Percentiles rank a stretch among this genome's conserved stretches.
phyloP scores from a whole-genome alignment of 2,797 vertebrate genomes.

The Silurus aristotelis region DNA sequence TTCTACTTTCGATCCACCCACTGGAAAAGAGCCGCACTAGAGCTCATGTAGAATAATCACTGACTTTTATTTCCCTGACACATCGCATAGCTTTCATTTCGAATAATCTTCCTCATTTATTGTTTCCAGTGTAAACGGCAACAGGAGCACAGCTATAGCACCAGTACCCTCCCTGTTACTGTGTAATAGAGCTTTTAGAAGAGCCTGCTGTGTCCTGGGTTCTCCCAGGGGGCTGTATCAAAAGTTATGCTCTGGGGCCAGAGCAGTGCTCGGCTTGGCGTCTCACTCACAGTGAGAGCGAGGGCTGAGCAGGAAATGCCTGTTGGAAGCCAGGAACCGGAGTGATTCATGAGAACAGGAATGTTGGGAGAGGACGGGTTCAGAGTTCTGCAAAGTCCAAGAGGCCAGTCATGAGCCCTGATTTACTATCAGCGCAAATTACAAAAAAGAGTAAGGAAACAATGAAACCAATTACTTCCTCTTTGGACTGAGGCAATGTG shows the following conservation, averaged over 20 bases:
- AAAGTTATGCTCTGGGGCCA: constrained; percentile 29
- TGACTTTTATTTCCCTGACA: constrained; percentile 22
- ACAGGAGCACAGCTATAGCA: background rate
- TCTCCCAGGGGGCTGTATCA: constrained; percentile 42
- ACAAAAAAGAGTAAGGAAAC: constrained; percentile 89
- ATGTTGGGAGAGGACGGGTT: constrained; percentile 80
- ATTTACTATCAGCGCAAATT: constrained; percentile 97
- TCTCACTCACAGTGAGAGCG: constrained; percentile 58
- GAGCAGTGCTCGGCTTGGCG: constrained; percentile 77
- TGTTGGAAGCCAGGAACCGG: constrained; percentile 94
- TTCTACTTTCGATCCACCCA: constrained; percentile 44
- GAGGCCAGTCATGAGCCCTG: constrained; percentile 92
- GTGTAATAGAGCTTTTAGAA: constrained; percentile 26
- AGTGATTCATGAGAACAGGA: constrained; percentile 95
- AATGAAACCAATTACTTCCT: constrained; percentile 92
- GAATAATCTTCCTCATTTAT: constrained; percentile 37
- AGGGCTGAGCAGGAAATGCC: constrained; percentile 91
- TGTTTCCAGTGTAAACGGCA: constrained; percentile 30
- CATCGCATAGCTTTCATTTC: constrained; percentile 42
- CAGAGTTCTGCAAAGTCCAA: constrained; percentile 79
- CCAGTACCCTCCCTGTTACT: background rate
- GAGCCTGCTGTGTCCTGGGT: constrained; percentile 21
- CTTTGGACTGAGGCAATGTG: constrained; percentile 84
- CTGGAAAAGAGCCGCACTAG: constrained; percentile 15
- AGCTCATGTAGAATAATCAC: constrained; percentile 34